A percentile compares a stretch with the other conserved stretches of the same genome.
phyloP scores from a whole-genome alignment of 2,797 vertebrate species.

The Menidia menidia region DNA sequence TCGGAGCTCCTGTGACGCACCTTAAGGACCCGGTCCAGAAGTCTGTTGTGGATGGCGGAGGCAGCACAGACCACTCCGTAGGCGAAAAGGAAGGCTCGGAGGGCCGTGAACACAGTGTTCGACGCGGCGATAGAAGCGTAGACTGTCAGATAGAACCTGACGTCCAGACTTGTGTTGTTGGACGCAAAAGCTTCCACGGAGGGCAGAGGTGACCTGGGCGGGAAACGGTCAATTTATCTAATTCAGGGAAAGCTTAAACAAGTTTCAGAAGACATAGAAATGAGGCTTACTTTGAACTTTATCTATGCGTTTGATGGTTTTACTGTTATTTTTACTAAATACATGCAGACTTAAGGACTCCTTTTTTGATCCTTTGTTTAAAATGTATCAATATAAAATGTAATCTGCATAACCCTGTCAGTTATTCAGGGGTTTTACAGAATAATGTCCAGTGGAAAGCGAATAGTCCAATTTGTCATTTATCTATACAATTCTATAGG shows the following conservation, averaged over 20 bases:
- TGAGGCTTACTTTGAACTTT: not conserved
- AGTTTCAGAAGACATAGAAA: not conserved
- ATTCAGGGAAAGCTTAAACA: not conserved
- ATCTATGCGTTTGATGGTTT: not conserved
- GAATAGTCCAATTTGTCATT: constrained; percentile 82
- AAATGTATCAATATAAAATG: constrained; percentile 82
- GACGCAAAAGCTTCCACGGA: constrained; percentile 8
- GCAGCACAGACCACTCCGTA: constrained; percentile 88
- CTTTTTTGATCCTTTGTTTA: constrained; percentile 70
- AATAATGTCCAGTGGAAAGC: constrained; percentile 79
- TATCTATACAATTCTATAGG: constrained; percentile 80
- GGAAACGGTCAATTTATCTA: not conserved
- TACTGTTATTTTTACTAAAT: too few relatives aligned
- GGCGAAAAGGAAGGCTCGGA: constrained; percentile 92
- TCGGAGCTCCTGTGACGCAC: constrained; percentile 68
- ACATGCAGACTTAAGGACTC: constrained; percentile 77
- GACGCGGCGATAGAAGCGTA: constrained; percentile 87
- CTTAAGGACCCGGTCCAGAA: constrained; percentile 87
- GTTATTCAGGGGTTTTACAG: constrained; percentile 80
- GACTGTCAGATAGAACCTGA: constrained; percentile 90
- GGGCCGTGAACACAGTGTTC: constrained; percentile 91
- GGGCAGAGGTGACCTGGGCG: constrained; percentile 55
- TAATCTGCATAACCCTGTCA: constrained; percentile 73
- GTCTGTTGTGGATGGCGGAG: constrained; percentile 83
- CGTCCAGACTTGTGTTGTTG: constrained; percentile 77